Evolutionary conservation across 2,113 vertebrate genomes (phyloP).

Genomic region (Rhea americana): DNA sequence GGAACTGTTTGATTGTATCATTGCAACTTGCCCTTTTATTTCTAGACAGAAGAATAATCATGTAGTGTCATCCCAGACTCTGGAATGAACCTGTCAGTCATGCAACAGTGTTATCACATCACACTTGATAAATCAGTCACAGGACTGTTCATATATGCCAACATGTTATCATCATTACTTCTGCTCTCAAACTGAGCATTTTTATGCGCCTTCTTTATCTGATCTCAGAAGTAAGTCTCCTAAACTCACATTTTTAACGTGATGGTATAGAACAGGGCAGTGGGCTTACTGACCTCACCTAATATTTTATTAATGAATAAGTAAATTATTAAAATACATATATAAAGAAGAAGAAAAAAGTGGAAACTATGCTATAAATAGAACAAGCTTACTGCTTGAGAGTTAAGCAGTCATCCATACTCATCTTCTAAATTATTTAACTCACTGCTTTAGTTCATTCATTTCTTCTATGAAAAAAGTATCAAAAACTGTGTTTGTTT

Average conservation of each 20-base stretch:
- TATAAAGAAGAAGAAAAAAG: neutral
- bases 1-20: neutral
- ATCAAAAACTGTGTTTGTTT: neutral
- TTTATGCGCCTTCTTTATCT: neutral
- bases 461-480: neutral
- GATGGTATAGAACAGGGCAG: neutral
- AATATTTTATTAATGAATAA: slow-evolving; percentile 2
- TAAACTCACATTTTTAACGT: neutral
- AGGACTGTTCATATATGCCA: neutral
- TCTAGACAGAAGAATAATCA: slow-evolving; percentile 3
- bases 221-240: neutral
- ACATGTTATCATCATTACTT: neutral
- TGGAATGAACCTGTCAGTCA: neutral
- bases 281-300: neutral
- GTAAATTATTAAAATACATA: slow-evolving; percentile 36
- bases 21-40: neutral
- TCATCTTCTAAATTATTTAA: slow-evolving; percentile 53
- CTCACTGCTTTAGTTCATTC: neutral
- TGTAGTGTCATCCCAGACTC: neutral
- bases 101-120: neutral
- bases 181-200: neutral
- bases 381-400: neutral
- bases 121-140: neutral
- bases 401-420: neutral
- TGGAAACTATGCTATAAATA: neutral